A percentile compares a stretch with the other conserved stretches of the same genome.
Evolutionary conservation across 2,113 vertebrate genomes (phyloP).

Genomic region (Xenus cinereus): DNA sequence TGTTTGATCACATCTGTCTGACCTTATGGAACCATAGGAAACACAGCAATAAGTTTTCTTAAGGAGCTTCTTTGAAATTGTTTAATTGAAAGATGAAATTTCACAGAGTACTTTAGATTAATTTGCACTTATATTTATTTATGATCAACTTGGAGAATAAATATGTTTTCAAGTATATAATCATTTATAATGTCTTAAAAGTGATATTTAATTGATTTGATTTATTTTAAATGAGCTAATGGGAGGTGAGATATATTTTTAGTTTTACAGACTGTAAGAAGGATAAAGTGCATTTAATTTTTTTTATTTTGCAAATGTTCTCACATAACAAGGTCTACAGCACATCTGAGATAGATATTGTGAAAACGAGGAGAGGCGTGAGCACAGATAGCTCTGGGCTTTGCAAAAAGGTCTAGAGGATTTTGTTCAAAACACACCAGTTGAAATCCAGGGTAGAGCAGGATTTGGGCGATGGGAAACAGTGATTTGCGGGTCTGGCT

Average conservation of each 20-base stretch:
- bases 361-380: not conserved
- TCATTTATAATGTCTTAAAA: not conserved
- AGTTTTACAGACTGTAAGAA: constrained; percentile 38
- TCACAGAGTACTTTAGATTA: constrained; percentile 52
- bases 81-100: constrained; percentile 65
- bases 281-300: constrained; percentile 40
- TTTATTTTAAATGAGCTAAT: constrained; percentile 45
- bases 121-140: constrained; percentile 67
- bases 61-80: constrained; percentile 53
- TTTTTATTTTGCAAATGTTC: constrained; percentile 30
- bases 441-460: not conserved
- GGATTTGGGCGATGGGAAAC: not conserved
- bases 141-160: constrained; percentile 62
- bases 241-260: constrained; percentile 57
- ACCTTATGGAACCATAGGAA: constrained; percentile 21
- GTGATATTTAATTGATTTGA: constrained; percentile 54
- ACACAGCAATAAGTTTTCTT: constrained; percentile 42
- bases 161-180: constrained; percentile 50
- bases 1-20: constrained; percentile 58
- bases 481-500: constrained; percentile 1
- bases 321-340: not conserved
- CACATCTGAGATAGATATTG: not conserved
- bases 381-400: not conserved
- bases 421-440: not conserved
- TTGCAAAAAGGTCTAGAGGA: not conserved